These are phyloP conservation scores for Ctena decussata DNA, from an alignment of 2,888 invertebrate genomes.

Conservation along the genomic window DNA sequence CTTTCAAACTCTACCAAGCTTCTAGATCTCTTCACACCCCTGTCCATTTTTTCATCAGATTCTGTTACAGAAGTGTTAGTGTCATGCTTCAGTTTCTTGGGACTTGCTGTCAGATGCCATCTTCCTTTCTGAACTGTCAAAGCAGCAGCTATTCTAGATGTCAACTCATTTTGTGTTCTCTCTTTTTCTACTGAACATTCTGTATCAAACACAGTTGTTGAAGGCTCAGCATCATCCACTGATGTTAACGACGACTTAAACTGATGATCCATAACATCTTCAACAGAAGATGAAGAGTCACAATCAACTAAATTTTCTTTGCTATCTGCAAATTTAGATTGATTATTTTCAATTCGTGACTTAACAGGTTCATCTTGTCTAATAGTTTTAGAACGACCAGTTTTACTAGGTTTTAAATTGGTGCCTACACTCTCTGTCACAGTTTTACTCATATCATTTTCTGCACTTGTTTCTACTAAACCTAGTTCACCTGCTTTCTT, in stretches of 20 bases:
- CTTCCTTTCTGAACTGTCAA: constrained; percentile 58
- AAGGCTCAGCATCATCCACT: background rate
- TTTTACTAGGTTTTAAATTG: background rate
- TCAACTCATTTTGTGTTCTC: constrained; percentile 51
- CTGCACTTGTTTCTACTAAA: background rate
- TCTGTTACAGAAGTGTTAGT: background rate
- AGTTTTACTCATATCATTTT: background rate
- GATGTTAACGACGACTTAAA: background rate
- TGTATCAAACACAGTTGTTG: background rate
- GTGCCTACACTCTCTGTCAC: background rate
- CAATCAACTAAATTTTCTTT: background rate
- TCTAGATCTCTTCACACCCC: constrained; percentile 26
- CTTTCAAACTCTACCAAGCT: background rate
- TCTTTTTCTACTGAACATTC: constrained; percentile 18
- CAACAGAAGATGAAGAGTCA: background rate
- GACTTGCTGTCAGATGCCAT: constrained; percentile 51
- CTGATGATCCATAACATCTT: background rate
- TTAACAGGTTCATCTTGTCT: background rate
- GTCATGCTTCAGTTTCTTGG: background rate
- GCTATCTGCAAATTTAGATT: too few relatives aligned
- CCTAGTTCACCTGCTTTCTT: background rate
- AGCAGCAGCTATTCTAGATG: constrained; percentile 60
- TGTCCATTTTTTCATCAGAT: background rate
- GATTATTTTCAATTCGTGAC: background rate
- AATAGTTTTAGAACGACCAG: background rate